A percentile compares a stretch with the other conserved stretches of the same genome.
Conservation (phyloP, 2,888 invertebrate species). For the Venusia cambrica region DNA sequence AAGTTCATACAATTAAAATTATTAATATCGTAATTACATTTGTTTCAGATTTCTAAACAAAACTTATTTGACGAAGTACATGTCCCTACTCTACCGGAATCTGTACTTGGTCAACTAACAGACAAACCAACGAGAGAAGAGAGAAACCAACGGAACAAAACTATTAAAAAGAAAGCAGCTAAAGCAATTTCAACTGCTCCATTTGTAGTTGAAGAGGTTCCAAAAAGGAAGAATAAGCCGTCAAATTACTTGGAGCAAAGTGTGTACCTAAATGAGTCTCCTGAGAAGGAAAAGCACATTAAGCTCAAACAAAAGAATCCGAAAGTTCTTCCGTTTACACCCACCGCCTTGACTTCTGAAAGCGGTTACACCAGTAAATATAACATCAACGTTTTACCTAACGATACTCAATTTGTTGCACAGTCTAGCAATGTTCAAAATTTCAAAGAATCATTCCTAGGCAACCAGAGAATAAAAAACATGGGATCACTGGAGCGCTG, state of each 20-base stretch:
- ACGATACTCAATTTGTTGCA: slow-evolving; percentile 57
- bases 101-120: slow-evolving; percentile 51
- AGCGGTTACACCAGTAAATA: slow-evolving; percentile 68
- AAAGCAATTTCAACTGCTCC: slow-evolving; percentile 49
- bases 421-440: slow-evolving; percentile 46
- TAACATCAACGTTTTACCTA: slow-evolving; percentile 57
- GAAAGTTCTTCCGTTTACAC: slow-evolving; percentile 62
- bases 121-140: too few relatives aligned
- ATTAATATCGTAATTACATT: slow-evolving; percentile 19
- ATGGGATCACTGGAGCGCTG: slow-evolving; percentile 58
- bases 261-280: slow-evolving; percentile 55
- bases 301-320: slow-evolving; percentile 43
- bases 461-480: slow-evolving; percentile 54
- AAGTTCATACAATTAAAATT: too few relatives aligned
- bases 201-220: slow-evolving; percentile 58
- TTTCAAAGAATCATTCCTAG: slow-evolving; percentile 58
- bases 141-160: slow-evolving; percentile 18
- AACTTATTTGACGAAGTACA: slow-evolving; percentile 50
- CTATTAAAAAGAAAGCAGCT: slow-evolving; percentile 22
- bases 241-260: slow-evolving; percentile 70
- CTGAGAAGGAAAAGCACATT: slow-evolving; percentile 40
- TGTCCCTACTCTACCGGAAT: slow-evolving; percentile 55
- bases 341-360: slow-evolving; percentile 60
- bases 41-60: slow-evolving; percentile 50
- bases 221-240: slow-evolving; percentile 55